These are phyloP conservation scores for Escarpia spicata DNA, from an alignment of 2,888 invertebrate species.

Conservation along the genomic window DNA sequence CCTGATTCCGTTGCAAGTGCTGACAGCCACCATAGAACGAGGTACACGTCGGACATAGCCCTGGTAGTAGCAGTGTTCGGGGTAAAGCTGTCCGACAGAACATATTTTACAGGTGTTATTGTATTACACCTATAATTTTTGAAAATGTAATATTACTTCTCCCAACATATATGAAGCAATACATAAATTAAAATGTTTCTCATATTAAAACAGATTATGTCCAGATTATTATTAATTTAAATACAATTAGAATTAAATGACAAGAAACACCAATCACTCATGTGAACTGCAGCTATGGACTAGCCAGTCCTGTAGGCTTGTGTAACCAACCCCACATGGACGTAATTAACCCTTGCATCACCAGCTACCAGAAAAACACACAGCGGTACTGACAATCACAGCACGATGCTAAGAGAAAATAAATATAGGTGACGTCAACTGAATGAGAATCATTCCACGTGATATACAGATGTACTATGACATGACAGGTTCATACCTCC, in stretches of 20 bases:
- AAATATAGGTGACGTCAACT: neutral
- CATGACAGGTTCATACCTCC: neutral
- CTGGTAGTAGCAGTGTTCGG: constrained; percentile 97
- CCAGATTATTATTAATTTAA: too few species aligned
- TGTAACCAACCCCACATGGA: neutral
- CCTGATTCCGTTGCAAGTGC: constrained; percentile 96
- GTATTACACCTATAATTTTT: neutral
- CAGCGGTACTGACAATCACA: neutral
- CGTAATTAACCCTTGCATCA: neutral
- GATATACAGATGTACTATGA: neutral
- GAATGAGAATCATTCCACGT: neutral
- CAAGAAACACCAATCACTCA: too few species aligned
- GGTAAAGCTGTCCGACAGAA: neutral
- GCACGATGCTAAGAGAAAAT: neutral
- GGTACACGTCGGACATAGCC: constrained; percentile 97
- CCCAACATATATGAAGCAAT: too few species aligned
- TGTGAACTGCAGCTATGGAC: too few species aligned
- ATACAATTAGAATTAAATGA: too few species aligned
- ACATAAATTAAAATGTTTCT: too few species aligned
- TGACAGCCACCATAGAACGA: constrained; percentile 94
- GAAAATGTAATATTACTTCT: too few species aligned
- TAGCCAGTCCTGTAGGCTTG: too few species aligned
- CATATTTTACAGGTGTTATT: neutral
- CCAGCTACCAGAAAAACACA: neutral
- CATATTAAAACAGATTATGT: too few species aligned